Evolutionary conservation across 2,113 vertebrate genomes (phyloP), one percentile per base, ranked within the genome.

Genomic region (Microcebus tavaratra): DNA sequence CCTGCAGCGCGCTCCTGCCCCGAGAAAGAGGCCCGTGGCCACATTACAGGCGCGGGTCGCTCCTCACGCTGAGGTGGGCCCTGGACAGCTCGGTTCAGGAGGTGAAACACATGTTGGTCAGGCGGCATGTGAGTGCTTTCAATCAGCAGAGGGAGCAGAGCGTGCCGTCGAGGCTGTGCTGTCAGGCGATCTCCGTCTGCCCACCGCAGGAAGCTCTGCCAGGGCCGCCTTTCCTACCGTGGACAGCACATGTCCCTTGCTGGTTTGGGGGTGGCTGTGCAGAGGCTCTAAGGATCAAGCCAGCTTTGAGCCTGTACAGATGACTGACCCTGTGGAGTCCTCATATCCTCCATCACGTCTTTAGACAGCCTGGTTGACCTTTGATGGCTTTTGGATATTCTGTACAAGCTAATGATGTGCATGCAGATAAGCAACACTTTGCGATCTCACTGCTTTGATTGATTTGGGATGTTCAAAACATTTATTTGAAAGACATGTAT

Each of bases 211-310:
- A 98, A 98, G 65, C 96, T 98, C 96, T 99, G 99, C 94, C 98
- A 91, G 87, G 99, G 99, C 97, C 98, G 98, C 84, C 98, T 99
- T 39, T 99, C 99, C 98, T 98, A 98, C 97, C 12, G 96, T 99
- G 57, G 99, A 99, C 95, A 0, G 99, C 98, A 1, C 98, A 99
- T 36, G 67, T 99, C 96, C 99, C 99, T 3, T 99, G 99, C 98
- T 99, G 99, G 99, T 99, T 99, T 97, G 99, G 99, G 53, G 98
- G 98, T 85, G 98, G 98, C 45, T 99, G 99, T 96, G 99, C 98
- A 36, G 99, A 99, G 90, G 99, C 99, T 4, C 96, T 99, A 50
- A 98, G 97, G 87, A 98, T 99, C 94, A 98, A 98, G 90, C 98
- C 17, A 0, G 95, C 80, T 34, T 78, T 29, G 84, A 88, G 48